Evolutionary conservation across 2,113 vertebrate genomes (phyloP), one percentile per base, ranked within the genome.

Genomic region (Planiliza haematocheilus): DNA sequence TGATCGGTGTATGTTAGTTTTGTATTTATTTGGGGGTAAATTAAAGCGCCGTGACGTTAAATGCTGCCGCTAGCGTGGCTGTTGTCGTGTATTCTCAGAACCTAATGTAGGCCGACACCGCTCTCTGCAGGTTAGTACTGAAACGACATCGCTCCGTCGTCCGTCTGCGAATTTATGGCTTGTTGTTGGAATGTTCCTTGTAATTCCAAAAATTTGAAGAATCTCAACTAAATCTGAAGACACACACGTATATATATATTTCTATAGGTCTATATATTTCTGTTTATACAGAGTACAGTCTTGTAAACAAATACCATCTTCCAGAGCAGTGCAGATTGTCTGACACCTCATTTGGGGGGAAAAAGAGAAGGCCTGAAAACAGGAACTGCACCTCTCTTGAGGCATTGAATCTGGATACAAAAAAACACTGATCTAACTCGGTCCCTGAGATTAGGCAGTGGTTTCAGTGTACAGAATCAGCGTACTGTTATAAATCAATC

Each of bases 381-480:
- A 84, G 72, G 51, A 82, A 76, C 71, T 66, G 51, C 64, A 74
- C 78, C 79, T 85, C 73, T 75, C 45, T 69, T 58, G 79, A 88
- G 61, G 79, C 75, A 37, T 83, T 64, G 59, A 74, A 87, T 87
- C 80, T 79, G 83, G 85, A 82, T 79, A 77, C 64, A 86, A 87
- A 81, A 85, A 86, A 83, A 88, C 88, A 90, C 90, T 90, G 87
- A 89, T 88, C 90, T 87, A 89, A 90, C 88, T 90, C 90, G 60
- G 78, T 93, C 90, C 91, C 91, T 93, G 91, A 93, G 91, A 91
- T 91, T 91, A 92, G 90, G 91, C 91, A 93, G 91, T 93, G 91
- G 83, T 89, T 86, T 89, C 84, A 82, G 77, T 83, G 76, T 74
- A 84, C 64, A 86, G 83, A 88, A 86, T 78, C 74, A 51, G 73